Percentiles rank a stretch among this genome's conserved stretches.
Conservation (phyloP, 2,113 vertebrate genomes). For the Narcine bancroftii region DNA sequence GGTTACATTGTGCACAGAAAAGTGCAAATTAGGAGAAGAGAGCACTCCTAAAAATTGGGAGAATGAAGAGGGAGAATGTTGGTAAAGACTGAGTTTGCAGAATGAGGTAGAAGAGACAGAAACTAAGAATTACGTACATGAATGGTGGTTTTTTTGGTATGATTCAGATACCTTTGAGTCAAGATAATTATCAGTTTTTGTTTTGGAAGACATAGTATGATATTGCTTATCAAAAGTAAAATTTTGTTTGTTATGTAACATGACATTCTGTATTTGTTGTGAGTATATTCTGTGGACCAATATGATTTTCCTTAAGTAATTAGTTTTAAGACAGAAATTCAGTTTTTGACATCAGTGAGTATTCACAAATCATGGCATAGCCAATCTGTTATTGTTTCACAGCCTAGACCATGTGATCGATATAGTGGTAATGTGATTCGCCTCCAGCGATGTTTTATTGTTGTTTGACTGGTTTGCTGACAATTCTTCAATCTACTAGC, state of each 20-base stretch:
- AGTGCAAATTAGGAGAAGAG: neutral
- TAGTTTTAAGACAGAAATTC: neutral
- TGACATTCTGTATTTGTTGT: neutral
- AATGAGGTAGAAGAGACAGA: neutral
- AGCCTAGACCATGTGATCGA: neutral
- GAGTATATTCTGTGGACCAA: neutral
- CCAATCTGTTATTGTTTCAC: neutral
- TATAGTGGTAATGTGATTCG: slow-evolving; percentile 2
- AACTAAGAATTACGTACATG: neutral
- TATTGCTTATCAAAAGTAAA: neutral
- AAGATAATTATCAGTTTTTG: neutral
- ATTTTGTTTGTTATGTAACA: neutral
- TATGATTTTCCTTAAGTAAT: neutral
- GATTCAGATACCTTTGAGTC: neutral
- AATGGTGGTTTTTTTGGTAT: neutral
- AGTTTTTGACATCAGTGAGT: neutral
- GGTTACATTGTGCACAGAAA: neutral
- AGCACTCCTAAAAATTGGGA: neutral
- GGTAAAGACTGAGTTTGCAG: neutral
- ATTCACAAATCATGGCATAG: neutral
- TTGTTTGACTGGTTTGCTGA: slow-evolving; percentile 12
- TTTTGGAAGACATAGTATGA: neutral
- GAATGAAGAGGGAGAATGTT: neutral
- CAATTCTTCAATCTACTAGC: neutral
- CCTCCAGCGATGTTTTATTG: neutral